Evolutionary conservation across 35 echinoderm and acorn worm genomes (phyloP).

Genomic region (Nesometra sesokonis): DNA sequence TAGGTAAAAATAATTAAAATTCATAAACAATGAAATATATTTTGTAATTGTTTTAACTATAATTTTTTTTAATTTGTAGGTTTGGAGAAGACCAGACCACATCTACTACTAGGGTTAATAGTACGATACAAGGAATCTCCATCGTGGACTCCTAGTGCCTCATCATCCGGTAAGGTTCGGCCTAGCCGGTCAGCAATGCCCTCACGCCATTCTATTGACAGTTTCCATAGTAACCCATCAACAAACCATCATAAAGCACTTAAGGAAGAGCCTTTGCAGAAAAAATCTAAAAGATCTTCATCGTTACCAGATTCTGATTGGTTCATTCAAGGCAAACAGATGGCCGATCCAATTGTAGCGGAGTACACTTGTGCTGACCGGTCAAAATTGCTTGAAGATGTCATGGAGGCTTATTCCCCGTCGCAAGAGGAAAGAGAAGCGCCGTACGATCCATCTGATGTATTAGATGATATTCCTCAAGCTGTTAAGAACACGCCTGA

Average conservation of each 20-base stretch:
- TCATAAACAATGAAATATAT: too few species aligned
- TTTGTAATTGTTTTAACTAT: too few species aligned
- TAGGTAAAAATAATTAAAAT: too few species aligned
- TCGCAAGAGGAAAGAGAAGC: slow-evolving; percentile 66
- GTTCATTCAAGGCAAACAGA: slow-evolving; percentile 32
- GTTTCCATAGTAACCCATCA: background rate
- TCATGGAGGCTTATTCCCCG: slow-evolving; percentile 70
- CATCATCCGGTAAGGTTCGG: background rate
- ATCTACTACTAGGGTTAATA: slow-evolving; percentile 76
- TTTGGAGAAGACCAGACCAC: slow-evolving; percentile 42
- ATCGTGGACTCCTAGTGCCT: slow-evolving; percentile 15
- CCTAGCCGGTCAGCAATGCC: background rate
- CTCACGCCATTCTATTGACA: background rate
- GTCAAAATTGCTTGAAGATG: slow-evolving; percentile 29
- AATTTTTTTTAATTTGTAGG: slow-evolving; percentile 41
- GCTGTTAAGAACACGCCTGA: background rate
- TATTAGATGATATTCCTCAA: slow-evolving; percentile 42
- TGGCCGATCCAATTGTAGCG: slow-evolving; percentile 67
- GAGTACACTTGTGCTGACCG: slow-evolving; percentile 88
- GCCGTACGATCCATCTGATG: slow-evolving; percentile 87
- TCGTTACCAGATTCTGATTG: slow-evolving; percentile 4
- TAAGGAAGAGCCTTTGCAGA: background rate
- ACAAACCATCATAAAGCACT: background rate
- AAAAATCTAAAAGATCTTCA: background rate
- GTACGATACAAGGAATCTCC: slow-evolving; percentile 65